Percentiles rank a stretch among this genome's conserved stretches.
These are phyloP conservation scores for Pelobates fuscus DNA, from an alignment of 2,113 vertebrate genomes.

Conservation along the genomic window DNA sequence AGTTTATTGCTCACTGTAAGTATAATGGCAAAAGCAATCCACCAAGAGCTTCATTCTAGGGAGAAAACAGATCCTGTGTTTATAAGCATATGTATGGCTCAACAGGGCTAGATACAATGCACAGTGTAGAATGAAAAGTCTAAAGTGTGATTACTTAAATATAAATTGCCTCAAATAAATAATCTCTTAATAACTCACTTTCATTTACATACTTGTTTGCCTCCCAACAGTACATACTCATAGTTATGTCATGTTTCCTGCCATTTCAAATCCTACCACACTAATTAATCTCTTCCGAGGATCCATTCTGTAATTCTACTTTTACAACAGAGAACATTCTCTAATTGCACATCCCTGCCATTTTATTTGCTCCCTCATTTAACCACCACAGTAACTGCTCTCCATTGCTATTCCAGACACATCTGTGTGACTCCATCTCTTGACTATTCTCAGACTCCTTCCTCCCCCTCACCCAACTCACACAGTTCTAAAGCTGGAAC, in stretches of 20 bases:
- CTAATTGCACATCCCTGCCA: neutral
- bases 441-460: neutral
- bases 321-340: neutral
- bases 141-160: no score
- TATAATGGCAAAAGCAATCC: neutral
- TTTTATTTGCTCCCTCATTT: neutral
- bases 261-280: neutral
- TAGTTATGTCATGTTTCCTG: neutral
- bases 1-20: conserved; percentile 11
- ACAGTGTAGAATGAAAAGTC: no score
- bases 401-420: conserved; percentile 1
- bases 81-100: no score
- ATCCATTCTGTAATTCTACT: neutral
- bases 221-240: neutral
- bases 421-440: neutral
- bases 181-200: no score
- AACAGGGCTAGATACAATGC: no score
- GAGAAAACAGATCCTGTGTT: conserved; percentile 28
- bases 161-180: no score
- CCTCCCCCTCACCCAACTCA: neutral
- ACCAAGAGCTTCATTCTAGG: conserved; percentile 32
- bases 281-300: neutral
- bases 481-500: no score
- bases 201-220: no score
- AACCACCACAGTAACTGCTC: neutral